Conservation (phyloP, 2,113 vertebrate species). For the Phyllostomus hastatus region DNA sequence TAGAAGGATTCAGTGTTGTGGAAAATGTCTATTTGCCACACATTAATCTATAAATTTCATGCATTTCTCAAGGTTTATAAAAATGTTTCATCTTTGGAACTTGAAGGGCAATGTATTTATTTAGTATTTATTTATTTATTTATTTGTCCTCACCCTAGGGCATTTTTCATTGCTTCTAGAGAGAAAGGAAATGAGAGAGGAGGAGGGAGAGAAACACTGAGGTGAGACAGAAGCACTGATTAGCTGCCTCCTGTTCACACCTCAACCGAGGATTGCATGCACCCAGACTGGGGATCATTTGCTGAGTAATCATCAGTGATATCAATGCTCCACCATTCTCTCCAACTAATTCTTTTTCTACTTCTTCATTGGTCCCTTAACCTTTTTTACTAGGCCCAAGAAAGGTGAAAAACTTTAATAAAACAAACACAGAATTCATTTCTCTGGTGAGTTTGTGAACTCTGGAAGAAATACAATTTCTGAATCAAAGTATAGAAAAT, state of each 20-base stretch:
- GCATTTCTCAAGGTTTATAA: background rate
- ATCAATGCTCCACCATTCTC: background rate
- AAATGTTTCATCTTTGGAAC: background rate
- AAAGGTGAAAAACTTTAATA: background rate
- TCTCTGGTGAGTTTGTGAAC: background rate
- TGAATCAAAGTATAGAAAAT: background rate
- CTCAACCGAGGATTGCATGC: too few relatives aligned
- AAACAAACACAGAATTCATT: background rate
- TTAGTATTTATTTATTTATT: too few relatives aligned
- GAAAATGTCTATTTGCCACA: background rate
- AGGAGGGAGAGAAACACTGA: too few relatives aligned
- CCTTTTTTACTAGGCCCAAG: background rate
- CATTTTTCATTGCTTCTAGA: too few relatives aligned
- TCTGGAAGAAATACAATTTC: background rate
- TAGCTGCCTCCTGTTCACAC: too few relatives aligned
- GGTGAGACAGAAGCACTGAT: too few relatives aligned
- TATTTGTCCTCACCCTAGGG: too few relatives aligned
- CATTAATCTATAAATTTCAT: background rate
- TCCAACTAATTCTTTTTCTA: background rate
- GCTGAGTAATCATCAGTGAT: too few relatives aligned
- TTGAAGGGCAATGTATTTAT: background rate
- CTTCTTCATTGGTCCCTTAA: background rate
- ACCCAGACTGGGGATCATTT: too few relatives aligned
- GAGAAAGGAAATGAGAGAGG: too few relatives aligned
- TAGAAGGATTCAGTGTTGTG: background rate